Evolutionary conservation across 2,888 invertebrate genomes (phyloP).

Genomic region (Drosophila engyochracea): DNA sequence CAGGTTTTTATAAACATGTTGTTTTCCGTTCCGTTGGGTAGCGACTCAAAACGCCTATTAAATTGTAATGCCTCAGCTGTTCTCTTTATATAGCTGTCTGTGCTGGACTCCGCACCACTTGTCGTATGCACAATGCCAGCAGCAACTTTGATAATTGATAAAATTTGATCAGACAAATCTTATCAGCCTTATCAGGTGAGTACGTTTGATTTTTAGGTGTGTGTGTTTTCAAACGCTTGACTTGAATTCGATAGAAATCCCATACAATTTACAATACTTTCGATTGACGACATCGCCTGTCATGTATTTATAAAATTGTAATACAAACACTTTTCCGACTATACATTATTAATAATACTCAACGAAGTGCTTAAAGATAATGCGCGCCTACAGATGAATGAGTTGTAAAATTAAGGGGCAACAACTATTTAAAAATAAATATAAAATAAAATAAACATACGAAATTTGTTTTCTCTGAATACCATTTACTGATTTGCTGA

Average conservation of each 20-base stretch:
- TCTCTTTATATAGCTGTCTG: conserved; percentile 51
- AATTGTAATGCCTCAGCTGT: conserved; percentile 22
- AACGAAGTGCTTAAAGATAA: not conserved
- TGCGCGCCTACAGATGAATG: not conserved
- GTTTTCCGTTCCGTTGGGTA: conserved; percentile 56
- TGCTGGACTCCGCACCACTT: conserved; percentile 23
- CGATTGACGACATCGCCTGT: conserved; percentile 28
- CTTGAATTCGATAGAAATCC: conserved; percentile 53
- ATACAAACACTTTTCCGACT: not conserved
- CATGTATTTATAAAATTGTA: conserved; percentile 7
- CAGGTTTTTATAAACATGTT: conserved; percentile 58
- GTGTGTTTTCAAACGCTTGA: conserved; percentile 45
- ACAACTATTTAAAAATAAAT: not conserved
- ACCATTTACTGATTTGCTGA: conserved; percentile 11
- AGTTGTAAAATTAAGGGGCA: not conserved
- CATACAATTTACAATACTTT: conserved; percentile 53
- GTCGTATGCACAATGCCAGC: conserved; percentile 42
- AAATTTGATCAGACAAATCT: conserved; percentile 53
- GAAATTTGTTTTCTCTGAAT: not conserved
- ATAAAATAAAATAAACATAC: no score
- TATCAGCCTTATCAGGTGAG: conserved; percentile 55
- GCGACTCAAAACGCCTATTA: conserved; percentile 51
- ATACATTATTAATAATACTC: not conserved
- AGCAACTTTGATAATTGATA: conserved; percentile 35
- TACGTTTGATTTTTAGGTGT: conserved; percentile 22